Percentiles rank a stretch among this genome's conserved stretches.
Conservation (phyloP, 2,888 invertebrate genomes). For the Himalopsyche japonica region DNA sequence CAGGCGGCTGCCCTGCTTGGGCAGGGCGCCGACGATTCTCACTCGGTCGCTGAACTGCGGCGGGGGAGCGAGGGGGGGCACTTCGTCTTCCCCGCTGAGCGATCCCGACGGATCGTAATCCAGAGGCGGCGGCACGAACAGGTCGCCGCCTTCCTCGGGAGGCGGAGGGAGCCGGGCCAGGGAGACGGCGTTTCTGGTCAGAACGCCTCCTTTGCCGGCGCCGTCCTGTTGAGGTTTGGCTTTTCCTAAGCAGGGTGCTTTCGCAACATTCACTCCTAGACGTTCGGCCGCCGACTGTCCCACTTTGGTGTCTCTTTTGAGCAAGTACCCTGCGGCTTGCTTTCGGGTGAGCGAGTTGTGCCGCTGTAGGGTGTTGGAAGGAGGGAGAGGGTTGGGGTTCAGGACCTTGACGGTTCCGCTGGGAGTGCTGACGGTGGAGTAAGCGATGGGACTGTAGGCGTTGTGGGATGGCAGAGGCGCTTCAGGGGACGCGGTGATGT, state of each 20-base stretch:
- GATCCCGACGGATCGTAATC: conserved; percentile 56
- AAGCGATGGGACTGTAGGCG: conserved; percentile 50
- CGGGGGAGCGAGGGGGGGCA: conserved; percentile 74
- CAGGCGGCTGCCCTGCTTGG: conserved; percentile 66
- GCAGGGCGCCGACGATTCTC: conserved; percentile 81
- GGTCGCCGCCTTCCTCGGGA: conserved; percentile 69
- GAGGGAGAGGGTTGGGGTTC: conserved; percentile 48
- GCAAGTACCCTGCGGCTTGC: conserved; percentile 62
- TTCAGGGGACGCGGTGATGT: conserved; percentile 38
- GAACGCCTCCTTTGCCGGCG: conserved; percentile 47
- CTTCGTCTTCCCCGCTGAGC: conserved; percentile 47
- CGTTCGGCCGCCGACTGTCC: conserved; percentile 54
- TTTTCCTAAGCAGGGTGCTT: conserved; percentile 46
- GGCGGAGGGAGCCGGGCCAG: conserved; percentile 82
- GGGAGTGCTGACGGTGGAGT: conserved; percentile 45
- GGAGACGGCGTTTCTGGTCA: conserved; percentile 72
- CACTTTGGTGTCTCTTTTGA: conserved; percentile 52
- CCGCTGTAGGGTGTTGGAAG: conserved; percentile 59
- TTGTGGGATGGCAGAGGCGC: conserved; percentile 10
- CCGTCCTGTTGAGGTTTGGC: neutral
- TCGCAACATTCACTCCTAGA: conserved; percentile 53
- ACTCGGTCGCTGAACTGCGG: conserved; percentile 90
- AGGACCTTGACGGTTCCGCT: conserved; percentile 39
- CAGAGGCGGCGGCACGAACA: conserved; percentile 64
- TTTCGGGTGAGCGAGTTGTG: conserved; percentile 67